A percentile compares a stretch with the other conserved stretches of the same genome.
Conservation (phyloP, 2,797 vertebrate genomes). For the Fistularia tabacaria region DNA sequence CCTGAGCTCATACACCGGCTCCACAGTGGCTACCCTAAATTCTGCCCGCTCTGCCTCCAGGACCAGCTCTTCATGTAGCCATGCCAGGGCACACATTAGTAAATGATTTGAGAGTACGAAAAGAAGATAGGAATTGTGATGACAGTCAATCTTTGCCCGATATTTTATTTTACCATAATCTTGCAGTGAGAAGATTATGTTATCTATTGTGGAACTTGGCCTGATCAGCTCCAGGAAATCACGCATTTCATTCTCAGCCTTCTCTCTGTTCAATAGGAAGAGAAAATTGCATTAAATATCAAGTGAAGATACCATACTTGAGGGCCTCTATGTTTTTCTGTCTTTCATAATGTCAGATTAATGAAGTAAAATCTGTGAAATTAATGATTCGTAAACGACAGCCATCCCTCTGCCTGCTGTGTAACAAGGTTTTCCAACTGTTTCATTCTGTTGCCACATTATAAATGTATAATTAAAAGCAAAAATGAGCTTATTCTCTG, state of each 20-base stretch:
- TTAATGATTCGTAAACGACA: too few species aligned
- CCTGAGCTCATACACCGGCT: conserved; percentile 80
- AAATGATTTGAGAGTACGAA: background rate
- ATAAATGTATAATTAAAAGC: too few species aligned
- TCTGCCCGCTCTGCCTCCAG: conserved; percentile 72
- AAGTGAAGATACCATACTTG: too few species aligned
- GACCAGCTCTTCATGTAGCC: conserved; percentile 64
- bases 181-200: conserved; percentile 70
- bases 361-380: too few species aligned
- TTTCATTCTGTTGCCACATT: too few species aligned
- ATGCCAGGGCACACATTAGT: conserved; percentile 18
- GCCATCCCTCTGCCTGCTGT: too few species aligned
- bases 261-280: conserved; percentile 71
- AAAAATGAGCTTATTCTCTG: too few species aligned
- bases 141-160: too few species aligned
- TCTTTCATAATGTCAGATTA: too few species aligned
- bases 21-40: conserved; percentile 73
- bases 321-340: too few species aligned
- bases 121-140: background rate
- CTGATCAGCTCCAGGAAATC: conserved; percentile 74
- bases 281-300: background rate
- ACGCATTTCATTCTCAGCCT: conserved; percentile 76
- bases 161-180: conserved; percentile 73
- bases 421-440: too few species aligned
- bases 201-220: conserved; percentile 60